Evolutionary conservation across 2,113 vertebrate species (phyloP).

Genomic region (Corydoras maculifer): DNA sequence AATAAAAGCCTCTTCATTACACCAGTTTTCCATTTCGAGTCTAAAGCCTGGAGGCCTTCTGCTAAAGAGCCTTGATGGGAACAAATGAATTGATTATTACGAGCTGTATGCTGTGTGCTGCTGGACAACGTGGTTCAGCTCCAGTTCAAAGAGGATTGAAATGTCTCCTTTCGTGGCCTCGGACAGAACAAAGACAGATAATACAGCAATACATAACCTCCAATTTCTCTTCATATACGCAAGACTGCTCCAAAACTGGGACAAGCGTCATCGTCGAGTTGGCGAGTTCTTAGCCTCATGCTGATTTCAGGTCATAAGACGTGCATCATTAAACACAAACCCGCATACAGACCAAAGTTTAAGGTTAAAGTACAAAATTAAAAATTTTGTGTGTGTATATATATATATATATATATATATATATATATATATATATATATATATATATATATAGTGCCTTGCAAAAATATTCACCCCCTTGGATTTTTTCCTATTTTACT

Average conservation of each 20-base stretch:
- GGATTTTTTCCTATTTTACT: too few relatives aligned
- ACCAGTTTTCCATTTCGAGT: neutral
- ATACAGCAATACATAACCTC: slow-evolving; percentile 52
- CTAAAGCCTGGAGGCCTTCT: slow-evolving; percentile 34
- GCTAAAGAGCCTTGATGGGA: slow-evolving; percentile 43
- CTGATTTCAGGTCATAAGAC: too few relatives aligned
- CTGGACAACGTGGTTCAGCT: slow-evolving; percentile 5
- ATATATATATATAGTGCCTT: too few relatives aligned
- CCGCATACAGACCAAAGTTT: too few relatives aligned
- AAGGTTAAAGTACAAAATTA: too few relatives aligned
- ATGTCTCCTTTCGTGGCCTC: slow-evolving; percentile 54
- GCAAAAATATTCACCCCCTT: too few relatives aligned
- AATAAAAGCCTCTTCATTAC: neutral
- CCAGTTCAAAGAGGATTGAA: slow-evolving; percentile 49
- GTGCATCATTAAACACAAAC: too few relatives aligned
- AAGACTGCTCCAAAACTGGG: slow-evolving; percentile 52
- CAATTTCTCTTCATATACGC: slow-evolving; percentile 59
- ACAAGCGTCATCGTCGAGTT: slow-evolving; percentile 37
- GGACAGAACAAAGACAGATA: slow-evolving; percentile 51
- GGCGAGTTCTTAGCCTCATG: slow-evolving; percentile 35
- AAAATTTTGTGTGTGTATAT: too few relatives aligned
- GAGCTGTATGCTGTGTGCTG: too few relatives aligned
- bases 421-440: too few relatives aligned
- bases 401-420: too few relatives aligned
- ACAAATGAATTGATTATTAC: slow-evolving; percentile 43